Percentiles rank a stretch among this genome's conserved stretches.
These are phyloP conservation scores for Karalla daura DNA, from an alignment of 2,797 vertebrate species.

Conservation along the genomic window DNA sequence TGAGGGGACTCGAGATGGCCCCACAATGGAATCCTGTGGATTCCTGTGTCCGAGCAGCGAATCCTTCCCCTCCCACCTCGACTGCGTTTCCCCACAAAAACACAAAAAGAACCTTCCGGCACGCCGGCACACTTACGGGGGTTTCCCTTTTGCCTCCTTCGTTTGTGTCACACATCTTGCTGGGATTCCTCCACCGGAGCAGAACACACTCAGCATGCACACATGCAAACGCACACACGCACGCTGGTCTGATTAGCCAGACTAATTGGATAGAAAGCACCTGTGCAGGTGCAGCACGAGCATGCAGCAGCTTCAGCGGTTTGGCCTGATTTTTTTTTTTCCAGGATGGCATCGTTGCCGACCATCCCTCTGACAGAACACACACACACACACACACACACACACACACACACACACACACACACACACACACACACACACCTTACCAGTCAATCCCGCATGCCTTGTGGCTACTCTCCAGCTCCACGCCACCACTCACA, in stretches of 20 bases:
- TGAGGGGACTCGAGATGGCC: too few relatives aligned
- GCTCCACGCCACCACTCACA: not conserved
- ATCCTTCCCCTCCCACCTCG: too few relatives aligned
- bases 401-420: not conserved
- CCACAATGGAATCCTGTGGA: too few relatives aligned
- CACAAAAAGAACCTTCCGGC: too few relatives aligned
- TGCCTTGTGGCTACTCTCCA: conserved; percentile 20
- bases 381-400: not conserved
- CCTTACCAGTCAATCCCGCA: conserved; percentile 10
- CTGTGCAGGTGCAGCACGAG: not conserved
- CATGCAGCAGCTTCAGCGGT: not conserved
- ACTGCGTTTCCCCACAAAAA: too few relatives aligned
- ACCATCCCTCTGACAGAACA: not conserved
- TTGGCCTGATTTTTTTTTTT: not conserved
- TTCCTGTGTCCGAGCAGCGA: too few relatives aligned
- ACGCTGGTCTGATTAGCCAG: not conserved
- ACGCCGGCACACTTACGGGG: too few relatives aligned
- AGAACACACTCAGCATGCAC: not conserved
- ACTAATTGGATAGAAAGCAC: conserved; percentile 11
- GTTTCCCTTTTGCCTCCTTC: too few relatives aligned
- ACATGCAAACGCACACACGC: too few relatives aligned
- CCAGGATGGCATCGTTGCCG: not conserved
- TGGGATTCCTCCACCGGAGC: too few relatives aligned
- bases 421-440: not conserved
- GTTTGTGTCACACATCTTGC: too few relatives aligned